These are phyloP conservation scores for Poeciliopsis turrubarensis DNA, from an alignment of 2,113 vertebrate genomes.

Conservation along the genomic window DNA sequence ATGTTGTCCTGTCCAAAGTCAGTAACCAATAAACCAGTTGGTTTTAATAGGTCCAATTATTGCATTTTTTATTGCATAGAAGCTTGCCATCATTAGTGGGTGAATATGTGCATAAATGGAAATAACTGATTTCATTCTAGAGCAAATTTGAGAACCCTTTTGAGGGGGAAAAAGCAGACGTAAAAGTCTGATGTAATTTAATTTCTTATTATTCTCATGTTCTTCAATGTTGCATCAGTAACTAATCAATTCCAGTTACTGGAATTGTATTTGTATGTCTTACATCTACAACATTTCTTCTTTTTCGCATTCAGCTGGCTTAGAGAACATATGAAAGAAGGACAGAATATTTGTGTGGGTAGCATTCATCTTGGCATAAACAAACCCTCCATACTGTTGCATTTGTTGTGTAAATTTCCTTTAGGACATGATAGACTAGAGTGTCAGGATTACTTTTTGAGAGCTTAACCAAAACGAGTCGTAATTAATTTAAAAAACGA, in stretches of 20 bases:
- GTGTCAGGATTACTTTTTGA: slow-evolving; percentile 7
- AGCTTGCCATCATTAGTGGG: too few species aligned
- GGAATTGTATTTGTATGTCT: slow-evolving; percentile 46
- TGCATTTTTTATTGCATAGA: too few species aligned
- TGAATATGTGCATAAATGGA: too few species aligned
- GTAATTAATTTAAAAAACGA: slow-evolving; percentile 10
- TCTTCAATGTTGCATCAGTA: slow-evolving; percentile 25
- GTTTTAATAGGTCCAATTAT: too few species aligned
- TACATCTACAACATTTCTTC: slow-evolving; percentile 33
- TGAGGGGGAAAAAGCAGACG: too few species aligned
- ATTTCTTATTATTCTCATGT: too few species aligned
- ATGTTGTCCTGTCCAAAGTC: too few species aligned
- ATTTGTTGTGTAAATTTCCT: slow-evolving; percentile 34
- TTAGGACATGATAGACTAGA: slow-evolving; percentile 19
- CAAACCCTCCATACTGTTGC: slow-evolving; percentile 48
- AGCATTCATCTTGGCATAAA: slow-evolving; percentile 51
- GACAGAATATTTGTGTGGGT: slow-evolving; percentile 64
- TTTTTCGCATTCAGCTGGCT: slow-evolving; percentile 48
- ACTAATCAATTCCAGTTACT: slow-evolving; percentile 27
- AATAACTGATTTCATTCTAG: too few species aligned
- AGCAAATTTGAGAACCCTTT: too few species aligned
- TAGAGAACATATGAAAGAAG: slow-evolving; percentile 52
- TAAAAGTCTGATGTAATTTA: too few species aligned
- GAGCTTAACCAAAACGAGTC: slow-evolving; percentile 11
- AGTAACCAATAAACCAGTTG: too few species aligned